Evolutionary conservation across 2,888 invertebrate species (phyloP).

Genomic region (Lottia gigantea): DNA sequence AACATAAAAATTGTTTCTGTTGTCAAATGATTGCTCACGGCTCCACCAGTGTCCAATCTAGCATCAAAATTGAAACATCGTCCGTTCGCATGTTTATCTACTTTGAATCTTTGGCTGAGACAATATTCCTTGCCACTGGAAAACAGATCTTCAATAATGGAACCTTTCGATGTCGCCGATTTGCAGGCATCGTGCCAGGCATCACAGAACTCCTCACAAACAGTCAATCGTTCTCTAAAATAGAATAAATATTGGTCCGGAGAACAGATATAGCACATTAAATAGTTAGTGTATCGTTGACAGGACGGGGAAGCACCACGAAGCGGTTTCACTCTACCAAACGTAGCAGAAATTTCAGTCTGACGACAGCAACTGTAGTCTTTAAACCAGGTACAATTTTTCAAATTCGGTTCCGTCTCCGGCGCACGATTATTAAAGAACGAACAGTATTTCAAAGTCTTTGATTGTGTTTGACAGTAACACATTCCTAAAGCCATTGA

Average conservation of each 20-base stretch:
- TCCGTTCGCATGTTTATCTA: constrained; percentile 46
- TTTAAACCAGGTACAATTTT: constrained; percentile 69
- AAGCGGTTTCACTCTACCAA: constrained; percentile 66
- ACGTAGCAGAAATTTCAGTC: constrained; percentile 67
- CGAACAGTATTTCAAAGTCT: constrained; percentile 55
- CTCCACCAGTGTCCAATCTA: constrained; percentile 34
- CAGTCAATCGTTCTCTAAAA: constrained; percentile 61
- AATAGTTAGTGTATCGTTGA: constrained; percentile 66
- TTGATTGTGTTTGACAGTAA: neutral
- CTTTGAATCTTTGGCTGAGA: constrained; percentile 61
- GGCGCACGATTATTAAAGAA: constrained; percentile 68
- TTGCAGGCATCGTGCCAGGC: constrained; percentile 64
- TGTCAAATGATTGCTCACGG: neutral
- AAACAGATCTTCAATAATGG: constrained; percentile 61
- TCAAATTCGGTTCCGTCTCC: constrained; percentile 61
- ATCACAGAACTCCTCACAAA: constrained; percentile 67
- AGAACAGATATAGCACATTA: constrained; percentile 69
- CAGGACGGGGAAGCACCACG: constrained; percentile 66
- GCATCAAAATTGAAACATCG: constrained; percentile 60
- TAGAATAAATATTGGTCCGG: constrained; percentile 67
- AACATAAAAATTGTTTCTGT: too few relatives aligned
- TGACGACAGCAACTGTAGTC: constrained; percentile 67
- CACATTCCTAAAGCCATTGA: neutral
- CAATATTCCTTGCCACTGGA: constrained; percentile 64
- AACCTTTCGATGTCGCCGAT: constrained; percentile 66